Base-by-base conservation (phyloP, 2,113 vertebrate genomes). In the Poeciliopsis occidentalis region DNA sequence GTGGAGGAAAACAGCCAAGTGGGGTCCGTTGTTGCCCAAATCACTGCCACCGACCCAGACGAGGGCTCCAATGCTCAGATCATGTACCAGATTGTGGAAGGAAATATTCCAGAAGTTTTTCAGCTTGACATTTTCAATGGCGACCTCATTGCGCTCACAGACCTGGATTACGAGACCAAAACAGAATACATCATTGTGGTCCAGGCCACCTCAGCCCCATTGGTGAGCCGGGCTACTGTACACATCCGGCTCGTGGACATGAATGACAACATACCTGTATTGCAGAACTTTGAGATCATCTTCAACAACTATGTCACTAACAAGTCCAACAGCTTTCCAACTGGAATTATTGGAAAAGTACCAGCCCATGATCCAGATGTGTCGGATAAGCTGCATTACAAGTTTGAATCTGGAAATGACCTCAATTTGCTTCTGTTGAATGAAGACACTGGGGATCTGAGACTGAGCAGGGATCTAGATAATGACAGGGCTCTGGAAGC, bases 231-330 rank as follows among this genome's bases (percentile, higher is more conserved):
- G 61, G 97, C 97, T 30, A 98, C 95, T 0, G 97, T 99, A 72
- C 97, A 95, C 88, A 89, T 99, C 63, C 95, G 95, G 10, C 94
- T 99, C 0, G 64, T 95, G 57, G 98, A 99, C 78, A 94, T 97
- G 84, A 99, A 99, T 0, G 98, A 99, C 92, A 99, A 99, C 54
- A 57, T 88, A 0, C 98, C 98, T 0, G 92, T 96, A 72, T 88
- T 99, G 81, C 94, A 96, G 0, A 88, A 99, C 91, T 99, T 99
- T 92, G 96, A 99, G 93, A 98, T 99, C 63, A 96, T 99, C 76
- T 99, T 99, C 90, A 99, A 99, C 89, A 97, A 99, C 94, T 99
- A 99, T 0, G 93, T 98, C 85, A 98, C 97, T 79, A 98, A 98
- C 85, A 98, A 97, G 78, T 98, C 98, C 80, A 97, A 96, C 87